These are phyloP conservation scores for Arctia plantaginis DNA, from an alignment of 2,888 invertebrate species.

Conservation along the genomic window DNA sequence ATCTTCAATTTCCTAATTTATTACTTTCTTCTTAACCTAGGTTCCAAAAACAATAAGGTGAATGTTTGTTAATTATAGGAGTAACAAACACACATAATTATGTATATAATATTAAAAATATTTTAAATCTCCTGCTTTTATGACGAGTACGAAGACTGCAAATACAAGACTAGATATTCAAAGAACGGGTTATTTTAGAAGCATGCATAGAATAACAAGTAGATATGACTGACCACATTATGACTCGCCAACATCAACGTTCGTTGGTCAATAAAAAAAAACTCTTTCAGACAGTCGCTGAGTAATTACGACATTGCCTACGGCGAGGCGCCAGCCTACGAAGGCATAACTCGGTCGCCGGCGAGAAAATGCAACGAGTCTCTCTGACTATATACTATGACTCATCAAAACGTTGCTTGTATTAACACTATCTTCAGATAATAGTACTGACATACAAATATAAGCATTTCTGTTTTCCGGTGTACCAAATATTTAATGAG, in stretches of 20 bases:
- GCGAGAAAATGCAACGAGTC: slow-evolving; percentile 58
- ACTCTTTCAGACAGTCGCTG: slow-evolving; percentile 45
- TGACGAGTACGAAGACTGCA: slow-evolving; percentile 8
- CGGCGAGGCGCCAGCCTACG: slow-evolving; percentile 53
- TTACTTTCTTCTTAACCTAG: too few relatives aligned
- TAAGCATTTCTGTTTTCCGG: slow-evolving; percentile 17
- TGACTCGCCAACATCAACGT: slow-evolving; percentile 32
- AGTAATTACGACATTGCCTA: slow-evolving; percentile 63
- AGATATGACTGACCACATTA: slow-evolving; percentile 43
- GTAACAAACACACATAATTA: background rate
- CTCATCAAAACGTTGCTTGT: slow-evolving; percentile 43
- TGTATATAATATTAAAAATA: background rate
- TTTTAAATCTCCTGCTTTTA: background rate
- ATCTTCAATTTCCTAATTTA: too few relatives aligned
- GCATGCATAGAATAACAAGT: slow-evolving; percentile 51
- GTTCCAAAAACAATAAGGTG: too few relatives aligned
- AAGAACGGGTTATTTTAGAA: slow-evolving; percentile 43
- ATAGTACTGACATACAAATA: slow-evolving; percentile 12
- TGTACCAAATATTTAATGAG: slow-evolving; percentile 1
- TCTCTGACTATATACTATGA: slow-evolving; percentile 54
- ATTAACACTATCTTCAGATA: slow-evolving; percentile 22
- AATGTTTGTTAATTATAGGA: background rate
- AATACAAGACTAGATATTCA: slow-evolving; percentile 31
- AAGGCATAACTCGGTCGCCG: slow-evolving; percentile 55
- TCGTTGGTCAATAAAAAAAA: slow-evolving; percentile 49